These are phyloP conservation scores for Tenthredo amoena DNA, from an alignment of 2,888 invertebrate genomes.

Conservation along the genomic window DNA sequence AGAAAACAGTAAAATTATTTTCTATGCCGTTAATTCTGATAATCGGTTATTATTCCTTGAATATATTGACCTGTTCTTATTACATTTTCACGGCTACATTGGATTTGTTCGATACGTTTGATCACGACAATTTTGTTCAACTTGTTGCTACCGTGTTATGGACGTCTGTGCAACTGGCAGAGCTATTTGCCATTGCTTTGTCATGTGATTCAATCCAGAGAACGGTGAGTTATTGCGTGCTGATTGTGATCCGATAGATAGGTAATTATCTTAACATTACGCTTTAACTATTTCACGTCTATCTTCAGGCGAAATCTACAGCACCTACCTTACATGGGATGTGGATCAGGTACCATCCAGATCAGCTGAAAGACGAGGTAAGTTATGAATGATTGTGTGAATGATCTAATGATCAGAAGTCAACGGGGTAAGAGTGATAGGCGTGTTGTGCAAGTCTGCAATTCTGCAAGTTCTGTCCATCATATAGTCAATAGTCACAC, in stretches of 20 bases:
- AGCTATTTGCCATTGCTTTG: neutral
- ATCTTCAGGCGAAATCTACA: constrained; percentile 16
- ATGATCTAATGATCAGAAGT: no score
- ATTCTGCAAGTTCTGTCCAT: no score
- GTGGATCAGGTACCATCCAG: neutral
- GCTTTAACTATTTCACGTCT: neutral
- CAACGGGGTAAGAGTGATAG: no score
- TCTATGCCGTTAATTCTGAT: neutral
- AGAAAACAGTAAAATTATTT: neutral
- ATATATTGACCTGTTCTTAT: neutral
- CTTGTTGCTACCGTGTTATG: neutral
- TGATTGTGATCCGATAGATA: neutral
- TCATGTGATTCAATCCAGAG: neutral
- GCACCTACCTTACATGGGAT: neutral
- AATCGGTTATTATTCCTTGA: constrained; percentile 1
- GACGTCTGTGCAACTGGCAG: neutral
- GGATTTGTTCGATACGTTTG: neutral
- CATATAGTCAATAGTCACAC: no score
- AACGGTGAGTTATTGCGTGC: neutral
- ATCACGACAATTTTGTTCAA: neutral
- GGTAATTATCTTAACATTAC: neutral
- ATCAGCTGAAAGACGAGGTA: constrained; percentile 19
- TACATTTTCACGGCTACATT: neutral
- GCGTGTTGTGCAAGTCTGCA: no score
- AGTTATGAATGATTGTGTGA: no score